phyloP scores from a whole-genome alignment of 2,797 vertebrate genomes.

The Enteromius thamalakanensis region DNA sequence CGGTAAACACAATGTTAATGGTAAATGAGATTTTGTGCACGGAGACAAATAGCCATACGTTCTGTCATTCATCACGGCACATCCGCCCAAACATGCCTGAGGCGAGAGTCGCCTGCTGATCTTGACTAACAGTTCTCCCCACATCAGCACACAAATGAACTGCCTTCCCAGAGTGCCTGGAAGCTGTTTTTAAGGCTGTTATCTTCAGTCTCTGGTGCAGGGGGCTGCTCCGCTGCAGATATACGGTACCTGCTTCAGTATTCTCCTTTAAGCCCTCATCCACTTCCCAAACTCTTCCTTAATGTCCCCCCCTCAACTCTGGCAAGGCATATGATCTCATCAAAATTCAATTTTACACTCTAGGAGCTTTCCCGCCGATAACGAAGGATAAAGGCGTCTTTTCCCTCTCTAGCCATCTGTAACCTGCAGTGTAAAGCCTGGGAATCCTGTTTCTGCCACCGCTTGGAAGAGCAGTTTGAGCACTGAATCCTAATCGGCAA shows the following conservation, averaged over 20 bases:
- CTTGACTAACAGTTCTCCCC: conserved; percentile 11
- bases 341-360: conserved; percentile 75
- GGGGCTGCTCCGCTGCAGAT: conserved; percentile 2
- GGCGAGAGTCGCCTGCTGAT: conserved; percentile 22
- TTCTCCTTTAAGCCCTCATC: conserved; percentile 54
- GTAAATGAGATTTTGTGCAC: conserved; percentile 7
- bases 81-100: conserved; percentile 2
- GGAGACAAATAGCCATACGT: background rate
- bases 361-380: conserved; percentile 68
- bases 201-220: conserved; percentile 28
- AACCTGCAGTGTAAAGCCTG: conserved; percentile 47
- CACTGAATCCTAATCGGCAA: conserved; percentile 52
- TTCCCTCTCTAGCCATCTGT: conserved; percentile 56
- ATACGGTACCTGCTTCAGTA: conserved; percentile 41
- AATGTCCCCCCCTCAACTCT: conserved; percentile 5
- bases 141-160: conserved; percentile 9
- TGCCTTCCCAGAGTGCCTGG: conserved; percentile 41
- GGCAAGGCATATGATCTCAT: conserved; percentile 48
- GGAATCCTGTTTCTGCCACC: conserved; percentile 49
- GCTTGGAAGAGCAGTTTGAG: conserved; percentile 42
- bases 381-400: conserved; percentile 54
- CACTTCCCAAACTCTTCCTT: conserved; percentile 54
- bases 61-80: conserved; percentile 23
- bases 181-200: conserved; percentile 30
- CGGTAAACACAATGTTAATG: conserved; percentile 13